Percentiles rank a stretch among this genome's conserved stretches.
These are phyloP conservation scores for Hypanus sabinus DNA, from an alignment of 2,113 vertebrate species.

Conservation along the genomic window DNA sequence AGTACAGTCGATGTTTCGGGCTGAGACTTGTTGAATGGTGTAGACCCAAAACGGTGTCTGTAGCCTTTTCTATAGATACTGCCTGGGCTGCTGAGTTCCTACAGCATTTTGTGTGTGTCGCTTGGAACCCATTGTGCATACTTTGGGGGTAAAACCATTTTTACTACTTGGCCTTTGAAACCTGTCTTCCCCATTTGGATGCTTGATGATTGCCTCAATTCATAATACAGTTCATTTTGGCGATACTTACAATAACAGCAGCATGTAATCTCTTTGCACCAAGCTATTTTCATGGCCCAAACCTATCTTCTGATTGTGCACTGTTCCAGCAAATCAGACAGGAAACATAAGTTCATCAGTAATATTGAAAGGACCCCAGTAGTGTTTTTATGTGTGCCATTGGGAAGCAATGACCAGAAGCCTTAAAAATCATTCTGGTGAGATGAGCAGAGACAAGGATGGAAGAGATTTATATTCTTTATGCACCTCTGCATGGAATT, in stretches of 20 bases:
- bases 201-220: background rate
- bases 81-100: too few species aligned
- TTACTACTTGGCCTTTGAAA: background rate
- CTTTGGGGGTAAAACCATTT: background rate
- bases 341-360: background rate
- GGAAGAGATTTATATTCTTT: too few species aligned
- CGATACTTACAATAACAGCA: background rate
- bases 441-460: background rate
- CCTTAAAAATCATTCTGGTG: background rate
- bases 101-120: too few species aligned
- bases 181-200: background rate
- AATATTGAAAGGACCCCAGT: background rate
- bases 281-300: background rate
- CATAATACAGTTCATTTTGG: background rate
- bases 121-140: background rate
- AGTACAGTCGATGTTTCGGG: too few species aligned
- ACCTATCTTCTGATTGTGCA: background rate
- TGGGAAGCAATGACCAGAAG: background rate
- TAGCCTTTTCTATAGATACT: too few species aligned
- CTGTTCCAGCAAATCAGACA: background rate
- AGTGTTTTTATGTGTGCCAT: too few species aligned
- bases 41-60: too few species aligned
- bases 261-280: background rate
- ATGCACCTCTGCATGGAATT: background rate
- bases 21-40: too few species aligned